Evolutionary conservation across 2,113 vertebrate genomes (phyloP).

Genomic region (Notarius quadriscutis): DNA sequence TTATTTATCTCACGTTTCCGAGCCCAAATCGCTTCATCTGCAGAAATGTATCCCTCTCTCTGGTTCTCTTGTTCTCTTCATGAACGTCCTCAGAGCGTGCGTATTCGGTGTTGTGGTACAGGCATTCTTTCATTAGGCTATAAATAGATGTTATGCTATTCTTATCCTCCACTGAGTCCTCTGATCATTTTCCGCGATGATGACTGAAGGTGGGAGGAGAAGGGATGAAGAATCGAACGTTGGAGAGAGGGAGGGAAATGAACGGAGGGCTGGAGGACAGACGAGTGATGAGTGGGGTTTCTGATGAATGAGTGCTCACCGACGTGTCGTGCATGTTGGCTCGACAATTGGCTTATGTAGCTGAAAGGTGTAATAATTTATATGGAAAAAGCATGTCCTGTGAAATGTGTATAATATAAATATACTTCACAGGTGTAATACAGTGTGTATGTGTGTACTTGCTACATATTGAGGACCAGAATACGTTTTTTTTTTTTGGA

Average conservation of each 20-base stretch:
- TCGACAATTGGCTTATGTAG: background rate
- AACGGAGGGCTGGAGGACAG: background rate
- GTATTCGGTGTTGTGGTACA: conserved; percentile 14
- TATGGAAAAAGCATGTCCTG: background rate
- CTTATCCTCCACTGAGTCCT: conserved; percentile 41
- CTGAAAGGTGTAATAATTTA: background rate
- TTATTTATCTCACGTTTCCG: background rate
- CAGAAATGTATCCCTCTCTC: conserved; percentile 36
- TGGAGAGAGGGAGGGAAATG: background rate
- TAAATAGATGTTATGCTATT: conserved; percentile 51
- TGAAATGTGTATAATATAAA: background rate
- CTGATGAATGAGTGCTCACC: conserved; percentile 32
- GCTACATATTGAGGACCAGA: no score
- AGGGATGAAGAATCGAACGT: background rate
- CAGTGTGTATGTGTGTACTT: conserved; percentile 15
- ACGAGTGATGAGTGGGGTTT: conserved; percentile 14
- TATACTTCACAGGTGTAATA: background rate
- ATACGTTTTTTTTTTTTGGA: no score
- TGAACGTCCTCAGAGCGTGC: background rate
- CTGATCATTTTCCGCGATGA: conserved; percentile 47
- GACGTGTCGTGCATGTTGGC: conserved; percentile 26
- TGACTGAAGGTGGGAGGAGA: conserved; percentile 30
- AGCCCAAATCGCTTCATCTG: conserved; percentile 31
- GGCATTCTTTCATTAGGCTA: conserved; percentile 41
- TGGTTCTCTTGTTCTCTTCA: conserved; percentile 23